Conservation (phyloP, 2,888 invertebrate species). For the Sarcophaga variegata region DNA sequence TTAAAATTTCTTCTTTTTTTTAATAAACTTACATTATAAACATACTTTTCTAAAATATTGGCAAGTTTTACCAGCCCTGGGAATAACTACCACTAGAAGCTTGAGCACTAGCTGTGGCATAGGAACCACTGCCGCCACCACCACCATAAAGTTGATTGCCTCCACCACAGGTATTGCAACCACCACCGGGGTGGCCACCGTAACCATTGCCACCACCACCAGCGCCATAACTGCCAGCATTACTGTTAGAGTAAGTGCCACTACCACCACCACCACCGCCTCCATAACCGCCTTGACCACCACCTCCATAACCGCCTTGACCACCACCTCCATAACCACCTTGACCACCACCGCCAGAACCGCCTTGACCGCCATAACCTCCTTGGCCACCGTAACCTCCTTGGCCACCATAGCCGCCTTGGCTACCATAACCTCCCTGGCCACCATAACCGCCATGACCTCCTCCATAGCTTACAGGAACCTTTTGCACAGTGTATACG, state of each 20-base stretch:
- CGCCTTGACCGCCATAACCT: slow-evolving; percentile 57
- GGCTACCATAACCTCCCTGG: slow-evolving; percentile 30
- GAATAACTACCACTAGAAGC: slow-evolving; percentile 59
- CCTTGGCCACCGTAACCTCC: slow-evolving; percentile 51
- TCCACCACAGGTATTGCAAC: slow-evolving; percentile 59
- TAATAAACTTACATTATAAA: slow-evolving; percentile 11
- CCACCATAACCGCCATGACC: slow-evolving; percentile 46
- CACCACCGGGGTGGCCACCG: slow-evolving; percentile 37
- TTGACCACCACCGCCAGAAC: slow-evolving; percentile 37
- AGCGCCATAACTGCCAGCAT: slow-evolving; percentile 43
- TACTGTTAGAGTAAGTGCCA: slow-evolving; percentile 42
- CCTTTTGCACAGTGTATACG: slow-evolving; percentile 58
- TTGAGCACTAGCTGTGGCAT: slow-evolving; percentile 44
- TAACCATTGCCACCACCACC: slow-evolving; percentile 28
- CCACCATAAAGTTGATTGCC: slow-evolving; percentile 35
- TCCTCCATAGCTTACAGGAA: slow-evolving; percentile 51
- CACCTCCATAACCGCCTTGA: slow-evolving; percentile 61
- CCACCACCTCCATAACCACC: slow-evolving; percentile 40
- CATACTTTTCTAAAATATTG: background rate
- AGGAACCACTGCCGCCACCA: slow-evolving; percentile 50
- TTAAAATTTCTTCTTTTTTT: slow-evolving; percentile 8
- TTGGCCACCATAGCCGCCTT: slow-evolving; percentile 51
- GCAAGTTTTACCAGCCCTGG: slow-evolving; percentile 20
- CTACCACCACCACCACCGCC: slow-evolving; percentile 45
- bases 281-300: slow-evolving; percentile 36